Conservation (phyloP, 2,888 invertebrate genomes). For the Lasioglossum calceatum region DNA sequence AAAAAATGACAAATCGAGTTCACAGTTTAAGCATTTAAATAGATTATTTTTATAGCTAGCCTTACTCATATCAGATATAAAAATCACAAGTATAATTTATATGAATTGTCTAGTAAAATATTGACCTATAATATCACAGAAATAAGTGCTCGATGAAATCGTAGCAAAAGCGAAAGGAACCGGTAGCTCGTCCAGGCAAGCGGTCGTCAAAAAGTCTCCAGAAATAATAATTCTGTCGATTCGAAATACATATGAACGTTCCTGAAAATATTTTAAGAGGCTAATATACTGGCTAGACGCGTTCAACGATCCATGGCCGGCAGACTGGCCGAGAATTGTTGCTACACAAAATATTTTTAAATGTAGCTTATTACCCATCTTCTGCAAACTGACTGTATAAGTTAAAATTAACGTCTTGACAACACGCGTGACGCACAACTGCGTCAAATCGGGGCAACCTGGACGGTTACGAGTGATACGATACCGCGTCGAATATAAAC, state of each 20-base stretch:
- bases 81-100: background rate
- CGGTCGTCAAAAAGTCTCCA: background rate
- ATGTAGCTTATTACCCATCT: constrained; percentile 34
- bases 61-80: background rate
- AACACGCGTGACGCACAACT: constrained; percentile 38
- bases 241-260: constrained; percentile 6
- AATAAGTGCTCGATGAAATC: background rate
- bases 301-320: background rate
- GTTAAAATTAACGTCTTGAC: constrained; percentile 48
- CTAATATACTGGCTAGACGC: constrained; percentile 21
- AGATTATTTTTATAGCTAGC: background rate
- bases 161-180: background rate
- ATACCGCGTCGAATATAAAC: constrained; percentile 26
- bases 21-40: background rate
- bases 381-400: constrained; percentile 34
- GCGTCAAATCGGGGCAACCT: constrained; percentile 18
- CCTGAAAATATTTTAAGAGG: constrained; percentile 22
- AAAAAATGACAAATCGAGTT: background rate
- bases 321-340: background rate
- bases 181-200: background rate
- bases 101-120: background rate
- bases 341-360: constrained; percentile 40
- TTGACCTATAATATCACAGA: background rate
- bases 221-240: background rate
- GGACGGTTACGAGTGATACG: constrained; percentile 26